Base-by-base conservation (phyloP, 2,888 invertebrate genomes). In the Habrosyne pyritoides region DNA sequence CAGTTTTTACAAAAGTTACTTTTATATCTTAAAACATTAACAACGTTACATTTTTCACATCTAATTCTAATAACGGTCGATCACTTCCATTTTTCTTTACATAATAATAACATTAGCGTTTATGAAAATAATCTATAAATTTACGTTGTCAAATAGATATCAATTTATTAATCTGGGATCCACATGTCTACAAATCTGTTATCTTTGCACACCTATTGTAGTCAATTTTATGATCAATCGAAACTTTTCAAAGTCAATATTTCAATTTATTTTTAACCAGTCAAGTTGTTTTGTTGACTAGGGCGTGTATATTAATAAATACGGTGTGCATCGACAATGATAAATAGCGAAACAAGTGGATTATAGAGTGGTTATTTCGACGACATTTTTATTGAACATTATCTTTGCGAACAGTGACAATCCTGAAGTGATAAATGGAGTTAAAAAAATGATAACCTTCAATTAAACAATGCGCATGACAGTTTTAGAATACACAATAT, bases 1-100 rank as follows among this genome's bases (percentile, higher is more conserved):
- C 86, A 93, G 94, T 93, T 93, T 93, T 94, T 94, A 94, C 94
- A 95, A 95, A 95, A 94, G 93, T 94, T 94, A 94, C 93, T 93
- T 88, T 88, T 80, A 50, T 86, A 91, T 86, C 94, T 94, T 94
- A 94, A 93, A 93, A 93, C 91, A 90, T 93, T 94, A 94, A 92
- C 92, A 92, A 92, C 92, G 85, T 92, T 92, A 92, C 92, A 91
- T 86, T 90, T 83, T 86, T 86, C 91, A 91, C 90, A 85, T 87
- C 92, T 92, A 92, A 89, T 80, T 88, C 91, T 92, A 92, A 89
- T 87, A 92, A 92, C 91, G 88, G 85, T 91, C 84, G 85, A 90
- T 90, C 89, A 89, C 87, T 87, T 89, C 81, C 64, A 71, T 76
- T 72, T 79, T 70, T 69, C 73, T 79, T 85, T 84, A 82, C 79